Evolutionary conservation across 2,113 vertebrate genomes (phyloP), one percentile per base, ranked within the genome.

Genomic region (Oreochromis aureus): DNA sequence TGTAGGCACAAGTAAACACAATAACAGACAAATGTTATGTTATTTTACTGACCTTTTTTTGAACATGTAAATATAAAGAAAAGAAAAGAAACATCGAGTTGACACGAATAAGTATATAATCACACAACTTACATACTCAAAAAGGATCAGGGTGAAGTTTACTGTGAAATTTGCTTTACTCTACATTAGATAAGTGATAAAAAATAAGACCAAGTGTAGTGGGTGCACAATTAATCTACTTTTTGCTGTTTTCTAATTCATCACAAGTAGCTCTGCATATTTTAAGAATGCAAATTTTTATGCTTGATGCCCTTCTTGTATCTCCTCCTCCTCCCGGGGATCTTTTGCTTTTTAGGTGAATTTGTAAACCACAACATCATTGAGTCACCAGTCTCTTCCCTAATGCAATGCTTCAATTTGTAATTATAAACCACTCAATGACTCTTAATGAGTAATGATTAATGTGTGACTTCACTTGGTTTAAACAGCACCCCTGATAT

Each of bases 41-140:
- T 22, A 69, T 22, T 69, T 69, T 69, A 69, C 12, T 41, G 63
- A 69, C 34, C n/a, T 22, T 41, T 6, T 61, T 15, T 41, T 19
- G 11, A 69, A 69, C 63, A 69, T 69, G 36, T 41, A 69, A 1
- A 69, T 24, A 9, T 15, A 69, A 69, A 41, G 19, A 69, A 66
- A 30, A 32, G 6, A 58, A 58, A 61, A 34, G 30, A 63, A 24
- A 24, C 36, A 41, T 6, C 0, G 0, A 69, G 36, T 41, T 69
- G 0, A 41, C 63, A 69, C 1, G 0, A 41, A 41, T 69, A 69
- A 15, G 2, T 24, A 41, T 41, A 41, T 69, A 69, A 24, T 41
- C 12, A 41, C 12, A 69, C 36, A 24, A 41, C 32, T 69, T 24
- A 15, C 0, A 41, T 0, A 0, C 34, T 69, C 63, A 69, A 0